phyloP scores from a whole-genome alignment of 2,888 invertebrate species.

The Halictus quadricinctus region DNA sequence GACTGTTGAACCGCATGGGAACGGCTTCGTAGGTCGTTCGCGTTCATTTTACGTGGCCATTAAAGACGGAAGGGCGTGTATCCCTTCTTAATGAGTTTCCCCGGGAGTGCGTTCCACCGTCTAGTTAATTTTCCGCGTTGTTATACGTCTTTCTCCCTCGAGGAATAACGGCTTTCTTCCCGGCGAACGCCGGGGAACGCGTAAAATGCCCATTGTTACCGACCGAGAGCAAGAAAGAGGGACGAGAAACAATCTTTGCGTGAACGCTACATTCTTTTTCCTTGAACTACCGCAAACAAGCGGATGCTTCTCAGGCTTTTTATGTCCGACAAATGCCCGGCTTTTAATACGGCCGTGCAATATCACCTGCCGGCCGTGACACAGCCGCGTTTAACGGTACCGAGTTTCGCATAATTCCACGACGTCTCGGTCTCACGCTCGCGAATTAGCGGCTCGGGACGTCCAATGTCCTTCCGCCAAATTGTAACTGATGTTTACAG shows the following conservation, averaged over 20 bases:
- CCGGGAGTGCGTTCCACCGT: constrained; percentile 22
- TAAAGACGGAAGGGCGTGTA: constrained; percentile 13
- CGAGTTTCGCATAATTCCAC: neutral
- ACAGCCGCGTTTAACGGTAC: constrained; percentile 13
- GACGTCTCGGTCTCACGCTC: neutral
- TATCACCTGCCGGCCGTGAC: neutral
- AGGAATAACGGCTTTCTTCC: constrained; percentile 42
- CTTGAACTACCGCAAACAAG: neutral
- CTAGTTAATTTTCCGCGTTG: constrained; percentile 43
- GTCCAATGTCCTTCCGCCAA: neutral
- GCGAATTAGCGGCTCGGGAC: neutral
- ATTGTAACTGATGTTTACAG: neutral
- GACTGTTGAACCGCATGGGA: constrained; percentile 1
- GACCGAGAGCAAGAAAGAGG: neutral
- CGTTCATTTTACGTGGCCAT: constrained; percentile 11
- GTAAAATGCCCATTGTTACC: constrained; percentile 48
- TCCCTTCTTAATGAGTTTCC: constrained; percentile 46
- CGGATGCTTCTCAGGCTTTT: constrained; percentile 14
- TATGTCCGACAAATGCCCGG: constrained; percentile 13
- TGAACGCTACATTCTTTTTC: neutral
- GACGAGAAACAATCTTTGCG: neutral
- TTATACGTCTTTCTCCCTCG: constrained; percentile 36
- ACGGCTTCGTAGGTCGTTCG: neutral
- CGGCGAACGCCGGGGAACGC: constrained; percentile 35
- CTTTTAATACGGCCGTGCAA: constrained; percentile 11